Base-by-base conservation (phyloP, 2,888 invertebrate species). In the Lypha dubia region DNA sequence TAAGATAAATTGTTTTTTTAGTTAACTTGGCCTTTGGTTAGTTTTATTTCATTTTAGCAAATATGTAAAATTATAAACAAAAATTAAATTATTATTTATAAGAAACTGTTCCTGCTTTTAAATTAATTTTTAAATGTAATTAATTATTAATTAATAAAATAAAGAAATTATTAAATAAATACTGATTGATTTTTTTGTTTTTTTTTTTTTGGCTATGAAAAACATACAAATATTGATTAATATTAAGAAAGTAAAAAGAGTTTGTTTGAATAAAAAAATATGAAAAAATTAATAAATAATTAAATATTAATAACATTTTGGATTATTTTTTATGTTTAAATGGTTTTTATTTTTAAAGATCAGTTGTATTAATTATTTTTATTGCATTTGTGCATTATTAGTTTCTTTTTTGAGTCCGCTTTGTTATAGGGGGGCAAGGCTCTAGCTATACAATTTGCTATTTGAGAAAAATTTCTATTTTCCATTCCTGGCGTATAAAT, bases 1-100 rank as follows among this genome's bases (percentile, higher is more conserved):
- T 73, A 49, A 79, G 62, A 79, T 83, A 86, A 87, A 87, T 86
- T 84, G 85, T 88, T 87, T 90, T 32, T 84, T 82, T 91, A 90
- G 92, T 92, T 92, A 92, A 92, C 92, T 92, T 92, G 92, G 92
- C 92, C 92, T 92, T 92, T 92, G 92, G 92, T 92, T 92, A 92
- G 92, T 92, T 92, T 88, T 89, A 71, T 75, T 63, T 70, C 84
- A 75, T 70, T 85, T 85, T 87, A 85, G 84, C 81, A 82, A 83
- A 79, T 71, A 83, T 60, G 56, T 63, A 83, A 75, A 77, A 65
- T 81, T 87, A 81, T 81, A 75, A 76, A 81, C 75, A 81, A n/a
- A n/a, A n/a, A n/a, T n/a, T n/a, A n/a, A 74, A 76, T 75, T 70
- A 82, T 82, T 76, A 85, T 85, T 67, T 73, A 65, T 67, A 68